Conservation (phyloP, 1,140 invertebrate genomes). For the Chrysoperla carnea region DNA sequence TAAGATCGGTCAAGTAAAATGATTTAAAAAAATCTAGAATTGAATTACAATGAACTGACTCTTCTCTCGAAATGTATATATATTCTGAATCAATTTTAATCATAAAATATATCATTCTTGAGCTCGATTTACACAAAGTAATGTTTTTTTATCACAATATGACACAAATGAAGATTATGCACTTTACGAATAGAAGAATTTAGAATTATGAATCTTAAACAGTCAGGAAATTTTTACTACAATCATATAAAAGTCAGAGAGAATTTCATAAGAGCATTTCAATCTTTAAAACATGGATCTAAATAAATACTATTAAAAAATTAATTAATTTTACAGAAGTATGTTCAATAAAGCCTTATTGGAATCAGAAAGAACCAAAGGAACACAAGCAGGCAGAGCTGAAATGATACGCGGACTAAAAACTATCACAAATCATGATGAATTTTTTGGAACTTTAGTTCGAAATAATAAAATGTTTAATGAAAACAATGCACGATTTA, state of each 20-base stretch:
- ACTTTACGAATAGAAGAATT: neutral
- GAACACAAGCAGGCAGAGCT: slow-evolving; percentile 5
- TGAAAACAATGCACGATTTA: slow-evolving; percentile 3
- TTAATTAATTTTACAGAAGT: slow-evolving; percentile 3
- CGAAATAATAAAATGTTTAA: slow-evolving; percentile 10
- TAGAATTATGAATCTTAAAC: too few relatives aligned
- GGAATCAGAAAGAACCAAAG: slow-evolving; percentile 7
- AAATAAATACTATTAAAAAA: neutral
- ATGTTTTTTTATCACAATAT: neutral
- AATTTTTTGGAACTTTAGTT: slow-evolving; percentile 9
- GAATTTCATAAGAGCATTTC: neutral
- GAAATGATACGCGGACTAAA: slow-evolving; percentile 7
- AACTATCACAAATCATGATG: slow-evolving; percentile 8
- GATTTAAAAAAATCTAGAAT: too few relatives aligned
- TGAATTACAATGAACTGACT: too few relatives aligned
- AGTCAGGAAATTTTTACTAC: neutral
- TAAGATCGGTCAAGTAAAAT: too few relatives aligned
- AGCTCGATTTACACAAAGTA: too few relatives aligned
- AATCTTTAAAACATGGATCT: neutral
- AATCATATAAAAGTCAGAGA: neutral
- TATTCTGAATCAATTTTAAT: too few relatives aligned
- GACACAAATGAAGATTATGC: neutral
- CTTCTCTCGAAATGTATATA: too few relatives aligned
- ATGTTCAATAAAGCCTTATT: slow-evolving; percentile 9
- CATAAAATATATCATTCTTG: too few relatives aligned